Evolutionary conservation across 2,113 vertebrate species (phyloP).

Genomic region (Cyphomyrus discorhynchus): DNA sequence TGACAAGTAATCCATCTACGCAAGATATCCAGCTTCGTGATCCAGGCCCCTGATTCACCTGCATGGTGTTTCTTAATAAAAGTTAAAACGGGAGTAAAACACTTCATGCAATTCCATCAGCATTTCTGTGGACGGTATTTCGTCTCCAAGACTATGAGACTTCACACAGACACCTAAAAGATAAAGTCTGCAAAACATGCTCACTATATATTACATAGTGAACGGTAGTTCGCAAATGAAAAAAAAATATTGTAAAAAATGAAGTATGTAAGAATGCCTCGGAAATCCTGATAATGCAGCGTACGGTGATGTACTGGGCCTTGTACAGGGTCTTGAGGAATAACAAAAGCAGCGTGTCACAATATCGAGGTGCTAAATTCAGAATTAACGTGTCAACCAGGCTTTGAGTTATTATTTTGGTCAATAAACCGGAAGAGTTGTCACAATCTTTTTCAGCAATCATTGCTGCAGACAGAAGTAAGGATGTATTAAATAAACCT

Average conservation of each 20-base stretch:
- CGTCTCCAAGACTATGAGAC: not conserved
- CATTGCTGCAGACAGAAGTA: not conserved
- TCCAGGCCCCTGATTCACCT: not conserved
- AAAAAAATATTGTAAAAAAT: not conserved
- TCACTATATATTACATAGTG: slow-evolving; percentile 2
- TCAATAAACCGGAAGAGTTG: not conserved
- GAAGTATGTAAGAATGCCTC: not conserved
- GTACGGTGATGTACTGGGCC: not conserved
- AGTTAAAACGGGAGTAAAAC: not conserved
- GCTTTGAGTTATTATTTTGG: slow-evolving; percentile 16
- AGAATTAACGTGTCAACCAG: not conserved
- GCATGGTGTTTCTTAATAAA: not conserved
- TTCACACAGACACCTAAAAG: not conserved
- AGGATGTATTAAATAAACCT: not conserved
- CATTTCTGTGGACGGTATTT: not conserved
- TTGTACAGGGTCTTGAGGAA: not conserved
- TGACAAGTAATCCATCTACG: not conserved
- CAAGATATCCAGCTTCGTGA: not conserved
- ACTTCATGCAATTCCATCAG: slow-evolving; percentile 5
- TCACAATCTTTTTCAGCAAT: not conserved
- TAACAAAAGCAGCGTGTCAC: not conserved
- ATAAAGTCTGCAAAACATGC: slow-evolving; percentile 19
- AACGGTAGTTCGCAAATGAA: not conserved
- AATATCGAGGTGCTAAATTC: not conserved
- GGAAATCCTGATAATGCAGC: not conserved